Conservation (phyloP, 2,113 vertebrate genomes). For the Gambusia holbrooki region DNA sequence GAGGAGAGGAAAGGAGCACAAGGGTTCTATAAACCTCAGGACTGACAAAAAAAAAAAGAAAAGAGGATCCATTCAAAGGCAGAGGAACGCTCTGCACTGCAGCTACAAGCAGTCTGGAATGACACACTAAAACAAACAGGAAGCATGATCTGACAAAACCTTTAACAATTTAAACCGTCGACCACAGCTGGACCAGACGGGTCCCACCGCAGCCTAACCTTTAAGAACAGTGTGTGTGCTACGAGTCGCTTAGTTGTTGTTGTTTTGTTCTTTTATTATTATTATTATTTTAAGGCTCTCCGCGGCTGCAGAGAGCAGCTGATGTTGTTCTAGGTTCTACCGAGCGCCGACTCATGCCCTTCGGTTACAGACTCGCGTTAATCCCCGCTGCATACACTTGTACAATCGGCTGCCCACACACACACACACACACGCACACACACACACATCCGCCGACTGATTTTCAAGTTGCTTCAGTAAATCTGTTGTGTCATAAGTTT, state of each 20-base stretch:
- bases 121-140: not conserved
- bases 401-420: not conserved
- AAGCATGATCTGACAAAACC: constrained; percentile 4
- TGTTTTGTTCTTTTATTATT: no score
- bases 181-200: not conserved
- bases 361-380: constrained; percentile 51
- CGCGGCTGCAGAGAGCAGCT: constrained; percentile 41
- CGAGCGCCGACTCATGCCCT: constrained; percentile 36
- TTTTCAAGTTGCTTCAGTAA: not conserved
- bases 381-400: constrained; percentile 38
- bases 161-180: constrained; percentile 16
- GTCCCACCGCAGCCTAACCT: constrained; percentile 14
- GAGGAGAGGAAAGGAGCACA: constrained; percentile 38
- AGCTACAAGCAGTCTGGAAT: constrained; percentile 22
- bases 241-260: not conserved
- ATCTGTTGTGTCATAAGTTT: not conserved
- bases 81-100: constrained; percentile 24
- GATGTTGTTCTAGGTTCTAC: constrained; percentile 51
- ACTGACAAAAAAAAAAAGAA: constrained; percentile 18
- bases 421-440: no score
- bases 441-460: not conserved
- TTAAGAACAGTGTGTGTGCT: constrained; percentile 13
- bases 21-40: constrained; percentile 10
- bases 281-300: not conserved
- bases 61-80: constrained; percentile 44